Conservation (phyloP, 2,888 invertebrate genomes). For the Imbricaverruca yamaguchii region DNA sequence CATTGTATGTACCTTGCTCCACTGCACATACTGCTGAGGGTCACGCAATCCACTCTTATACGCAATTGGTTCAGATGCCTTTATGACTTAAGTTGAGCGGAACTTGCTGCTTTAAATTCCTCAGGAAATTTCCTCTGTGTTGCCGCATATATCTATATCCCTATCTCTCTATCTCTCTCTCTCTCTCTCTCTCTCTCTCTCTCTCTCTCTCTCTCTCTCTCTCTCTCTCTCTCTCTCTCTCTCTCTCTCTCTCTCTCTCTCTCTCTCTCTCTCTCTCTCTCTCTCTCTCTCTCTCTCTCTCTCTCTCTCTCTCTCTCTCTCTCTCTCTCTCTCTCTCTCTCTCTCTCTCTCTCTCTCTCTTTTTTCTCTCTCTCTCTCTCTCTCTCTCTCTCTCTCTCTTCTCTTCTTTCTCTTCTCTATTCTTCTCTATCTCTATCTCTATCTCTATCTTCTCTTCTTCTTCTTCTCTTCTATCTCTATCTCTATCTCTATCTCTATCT, state of each 20-base stretch:
- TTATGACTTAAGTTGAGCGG: too few species aligned
- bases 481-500: neutral
- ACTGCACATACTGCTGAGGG: too few species aligned
- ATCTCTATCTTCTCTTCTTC: neutral
- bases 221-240: neutral
- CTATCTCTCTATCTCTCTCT: neutral
- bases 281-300: neutral
- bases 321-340: neutral
- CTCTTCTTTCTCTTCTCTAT: neutral
- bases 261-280: neutral
- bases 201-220: neutral
- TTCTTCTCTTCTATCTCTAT: neutral
- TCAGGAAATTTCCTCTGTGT: too few species aligned
- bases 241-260: constrained; percentile 3
- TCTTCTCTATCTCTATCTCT: neutral
- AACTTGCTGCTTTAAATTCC: too few species aligned
- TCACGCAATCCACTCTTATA: too few species aligned
- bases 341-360: neutral
- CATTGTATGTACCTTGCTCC: too few species aligned
- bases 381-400: neutral
- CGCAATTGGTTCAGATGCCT: too few species aligned
- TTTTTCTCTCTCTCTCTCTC: neutral
- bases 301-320: neutral
- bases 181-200: neutral
- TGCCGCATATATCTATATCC: too few species aligned